Conservation (phyloP, 2,113 vertebrate genomes). For the Passer montanus region DNA sequence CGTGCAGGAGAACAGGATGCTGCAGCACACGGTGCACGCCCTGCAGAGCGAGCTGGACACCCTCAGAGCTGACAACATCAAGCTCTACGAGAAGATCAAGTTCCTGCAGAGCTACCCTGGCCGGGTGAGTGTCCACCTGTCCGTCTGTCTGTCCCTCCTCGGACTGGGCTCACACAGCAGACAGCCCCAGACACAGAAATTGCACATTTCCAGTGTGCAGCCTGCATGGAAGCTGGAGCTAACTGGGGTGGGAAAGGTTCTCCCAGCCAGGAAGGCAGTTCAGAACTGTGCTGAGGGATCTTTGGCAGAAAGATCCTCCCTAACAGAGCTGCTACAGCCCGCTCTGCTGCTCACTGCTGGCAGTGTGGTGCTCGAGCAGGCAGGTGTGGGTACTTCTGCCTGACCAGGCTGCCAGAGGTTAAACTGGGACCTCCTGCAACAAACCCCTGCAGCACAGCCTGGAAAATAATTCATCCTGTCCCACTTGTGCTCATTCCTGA, state of each 20-base stretch:
- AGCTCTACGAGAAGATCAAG: conserved; percentile 98
- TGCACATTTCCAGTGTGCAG: fast-evolving
- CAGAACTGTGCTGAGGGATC: neutral
- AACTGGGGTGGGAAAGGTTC: neutral
- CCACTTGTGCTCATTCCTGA: neutral
- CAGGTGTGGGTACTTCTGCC: neutral
- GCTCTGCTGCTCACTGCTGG: neutral
- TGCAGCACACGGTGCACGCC: conserved; percentile 92
- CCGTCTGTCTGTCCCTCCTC: neutral
- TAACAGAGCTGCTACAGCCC: neutral
- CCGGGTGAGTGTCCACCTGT: conserved; percentile 73
- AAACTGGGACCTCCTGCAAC: neutral
- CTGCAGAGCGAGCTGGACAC: conserved; percentile 94
- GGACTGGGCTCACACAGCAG: fast-evolving
- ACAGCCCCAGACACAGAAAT: neutral
- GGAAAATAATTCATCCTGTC: neutral
- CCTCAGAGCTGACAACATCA: conserved; percentile 96
- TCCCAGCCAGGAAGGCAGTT: neutral
- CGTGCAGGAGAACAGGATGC: conserved; percentile 82
- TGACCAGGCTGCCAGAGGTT: neutral
- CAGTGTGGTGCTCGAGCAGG: neutral
- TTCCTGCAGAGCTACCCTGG: conserved; percentile 95
- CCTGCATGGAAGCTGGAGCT: neutral
- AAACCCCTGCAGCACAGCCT: neutral
- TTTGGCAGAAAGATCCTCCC: neutral